Conservation (phyloP, 2,888 invertebrate genomes). For the Orthonychiurus folsomi region DNA sequence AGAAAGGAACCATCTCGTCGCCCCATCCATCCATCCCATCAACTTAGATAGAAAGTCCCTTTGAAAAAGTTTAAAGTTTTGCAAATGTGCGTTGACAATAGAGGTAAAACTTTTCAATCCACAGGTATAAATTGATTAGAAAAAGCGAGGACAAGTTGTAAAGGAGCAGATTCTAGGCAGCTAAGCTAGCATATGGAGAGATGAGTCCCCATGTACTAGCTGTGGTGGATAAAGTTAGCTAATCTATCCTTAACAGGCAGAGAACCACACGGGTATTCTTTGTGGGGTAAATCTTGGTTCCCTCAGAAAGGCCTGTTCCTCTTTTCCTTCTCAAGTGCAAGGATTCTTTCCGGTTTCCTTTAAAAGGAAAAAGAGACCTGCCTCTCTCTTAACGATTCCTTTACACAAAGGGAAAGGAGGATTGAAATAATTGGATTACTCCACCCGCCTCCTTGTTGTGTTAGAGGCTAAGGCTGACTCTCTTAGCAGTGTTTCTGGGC, state of each 20-base stretch:
- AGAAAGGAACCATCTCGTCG: no score
- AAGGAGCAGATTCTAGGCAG: no score
- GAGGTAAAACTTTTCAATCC: no score
- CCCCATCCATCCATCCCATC: no score
- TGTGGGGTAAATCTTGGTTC: background rate
- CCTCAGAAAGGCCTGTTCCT: background rate
- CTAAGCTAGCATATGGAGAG: no score
- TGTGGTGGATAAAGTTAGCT: background rate
- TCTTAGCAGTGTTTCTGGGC: background rate
- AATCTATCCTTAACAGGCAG: background rate
- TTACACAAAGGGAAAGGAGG: background rate
- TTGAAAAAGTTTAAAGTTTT: no score
- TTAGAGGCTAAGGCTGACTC: background rate
- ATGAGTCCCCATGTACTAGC: no score
- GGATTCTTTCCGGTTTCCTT: conserved; percentile 4
- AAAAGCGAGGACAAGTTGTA: no score
- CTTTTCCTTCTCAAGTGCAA: background rate
- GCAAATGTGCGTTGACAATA: no score
- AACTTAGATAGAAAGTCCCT: no score
- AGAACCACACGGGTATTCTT: background rate
- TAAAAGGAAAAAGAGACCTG: conserved; percentile 9
- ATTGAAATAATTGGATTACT: conserved; percentile 1
- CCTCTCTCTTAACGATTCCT: conserved; percentile 13
- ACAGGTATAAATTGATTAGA: no score
- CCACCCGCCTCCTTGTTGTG: background rate